Percentiles rank a stretch among this genome's conserved stretches.
These are phyloP conservation scores for Malurus leucopterus DNA, from an alignment of 2,797 vertebrate species.

Conservation along the genomic window DNA sequence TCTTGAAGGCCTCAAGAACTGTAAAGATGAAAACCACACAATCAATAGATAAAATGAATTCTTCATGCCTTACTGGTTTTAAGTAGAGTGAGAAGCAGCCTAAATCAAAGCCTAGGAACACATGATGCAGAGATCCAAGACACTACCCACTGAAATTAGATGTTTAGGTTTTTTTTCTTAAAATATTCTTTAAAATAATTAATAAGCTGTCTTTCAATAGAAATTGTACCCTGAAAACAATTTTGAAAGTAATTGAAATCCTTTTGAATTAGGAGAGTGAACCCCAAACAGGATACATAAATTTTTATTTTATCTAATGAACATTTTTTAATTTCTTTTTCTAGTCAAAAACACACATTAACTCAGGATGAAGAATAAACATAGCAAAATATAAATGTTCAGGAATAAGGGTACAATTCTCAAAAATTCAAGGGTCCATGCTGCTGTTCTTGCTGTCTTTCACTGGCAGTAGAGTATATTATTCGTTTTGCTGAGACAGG, in stretches of 20 bases:
- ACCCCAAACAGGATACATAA: accelerated
- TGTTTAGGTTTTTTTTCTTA: not conserved
- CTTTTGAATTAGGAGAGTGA: not conserved
- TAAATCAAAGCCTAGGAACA: not conserved
- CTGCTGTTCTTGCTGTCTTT: not conserved
- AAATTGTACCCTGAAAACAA: not conserved
- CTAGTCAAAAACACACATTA: not conserved
- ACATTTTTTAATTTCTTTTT: not conserved
- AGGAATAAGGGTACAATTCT: not conserved
- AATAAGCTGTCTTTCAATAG: not conserved
- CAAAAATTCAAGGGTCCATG: not conserved
- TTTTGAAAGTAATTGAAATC: not conserved
- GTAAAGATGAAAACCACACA: not conserved
- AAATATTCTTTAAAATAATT: not conserved
- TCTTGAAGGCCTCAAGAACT: not conserved
- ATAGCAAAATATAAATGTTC: not conserved
- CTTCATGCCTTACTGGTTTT: not conserved
- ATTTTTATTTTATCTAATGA: not conserved
- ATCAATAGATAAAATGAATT: not conserved
- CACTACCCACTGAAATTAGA: not conserved
- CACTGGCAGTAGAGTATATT: not conserved
- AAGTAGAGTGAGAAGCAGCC: not conserved
- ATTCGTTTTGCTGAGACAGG: not conserved
- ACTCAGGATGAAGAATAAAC: not conserved
- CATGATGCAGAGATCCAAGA: not conserved